Evolutionary conservation across 2,113 vertebrate species (phyloP).

Genomic region (Upupa epops): DNA sequence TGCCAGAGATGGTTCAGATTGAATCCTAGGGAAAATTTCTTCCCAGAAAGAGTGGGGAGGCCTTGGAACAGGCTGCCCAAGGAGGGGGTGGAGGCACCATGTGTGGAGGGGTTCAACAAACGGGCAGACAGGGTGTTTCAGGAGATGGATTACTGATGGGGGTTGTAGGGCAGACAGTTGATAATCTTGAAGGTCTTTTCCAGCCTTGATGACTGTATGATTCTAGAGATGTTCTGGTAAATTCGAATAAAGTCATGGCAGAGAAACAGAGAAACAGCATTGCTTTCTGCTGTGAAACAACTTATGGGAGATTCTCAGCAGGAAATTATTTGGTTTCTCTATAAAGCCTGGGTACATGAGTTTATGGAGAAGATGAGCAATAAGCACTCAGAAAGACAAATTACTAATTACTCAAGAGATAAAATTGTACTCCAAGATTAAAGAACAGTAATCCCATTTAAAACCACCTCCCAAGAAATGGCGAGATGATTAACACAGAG

Average conservation of each 20-base stretch:
- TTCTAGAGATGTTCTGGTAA: neutral
- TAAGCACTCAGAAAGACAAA: neutral
- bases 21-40: too few species aligned
- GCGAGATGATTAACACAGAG: neutral
- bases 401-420: neutral
- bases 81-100: too few species aligned
- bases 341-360: neutral
- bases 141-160: too few species aligned
- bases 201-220: too few species aligned
- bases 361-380: neutral
- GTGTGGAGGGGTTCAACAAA: too few species aligned
- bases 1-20: too few species aligned
- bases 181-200: too few species aligned
- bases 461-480: neutral
- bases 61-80: too few species aligned
- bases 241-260: neutral
- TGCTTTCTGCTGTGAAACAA: neutral
- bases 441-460: neutral
- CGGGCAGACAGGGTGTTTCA: too few species aligned
- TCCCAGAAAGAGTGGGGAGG: too few species aligned
- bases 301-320: neutral
- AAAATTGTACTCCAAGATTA: neutral
- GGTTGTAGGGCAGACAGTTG: too few species aligned
- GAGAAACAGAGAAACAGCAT: neutral
- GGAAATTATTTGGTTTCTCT: neutral